Conservation (phyloP, 1,140 invertebrate species). For the Trichomalopsis sarcophagae region DNA sequence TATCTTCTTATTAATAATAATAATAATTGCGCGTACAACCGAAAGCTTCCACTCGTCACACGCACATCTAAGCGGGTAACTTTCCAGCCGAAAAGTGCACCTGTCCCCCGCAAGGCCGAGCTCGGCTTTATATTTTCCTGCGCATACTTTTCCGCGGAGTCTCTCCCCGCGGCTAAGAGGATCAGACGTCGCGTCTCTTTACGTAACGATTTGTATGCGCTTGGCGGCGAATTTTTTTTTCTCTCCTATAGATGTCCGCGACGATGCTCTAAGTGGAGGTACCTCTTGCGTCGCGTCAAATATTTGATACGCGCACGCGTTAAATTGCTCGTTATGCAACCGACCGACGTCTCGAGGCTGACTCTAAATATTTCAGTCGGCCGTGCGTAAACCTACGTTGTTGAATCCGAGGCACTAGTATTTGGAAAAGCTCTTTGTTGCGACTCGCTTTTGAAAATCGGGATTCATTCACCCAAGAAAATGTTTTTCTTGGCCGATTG, state of each 20-base stretch:
- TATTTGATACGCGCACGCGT: too few species aligned
- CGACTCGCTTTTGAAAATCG: neutral
- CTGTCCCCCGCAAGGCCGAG: neutral
- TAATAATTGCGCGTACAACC: neutral
- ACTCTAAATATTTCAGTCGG: too few species aligned
- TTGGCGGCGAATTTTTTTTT: too few species aligned
- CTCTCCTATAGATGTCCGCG: too few species aligned
- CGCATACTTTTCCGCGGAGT: neutral
- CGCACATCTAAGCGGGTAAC: neutral
- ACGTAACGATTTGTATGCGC: neutral
- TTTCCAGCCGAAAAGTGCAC: neutral
- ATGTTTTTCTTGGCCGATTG: conserved; percentile 34
- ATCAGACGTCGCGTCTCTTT: neutral
- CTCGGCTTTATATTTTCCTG: neutral
- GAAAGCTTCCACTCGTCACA: neutral
- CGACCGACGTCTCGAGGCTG: too few species aligned
- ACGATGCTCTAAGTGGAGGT: too few species aligned
- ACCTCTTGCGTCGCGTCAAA: too few species aligned
- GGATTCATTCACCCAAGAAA: conserved; percentile 41
- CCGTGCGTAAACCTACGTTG: too few species aligned
- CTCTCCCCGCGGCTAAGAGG: too few species aligned
- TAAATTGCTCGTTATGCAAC: too few species aligned
- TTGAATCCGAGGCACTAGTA: too few species aligned
- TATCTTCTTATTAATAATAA: neutral
- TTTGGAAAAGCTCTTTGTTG: conserved; percentile 1